Base-by-base conservation (phyloP, 2,797 vertebrate species). In the Gephyroberyx darwinii region DNA sequence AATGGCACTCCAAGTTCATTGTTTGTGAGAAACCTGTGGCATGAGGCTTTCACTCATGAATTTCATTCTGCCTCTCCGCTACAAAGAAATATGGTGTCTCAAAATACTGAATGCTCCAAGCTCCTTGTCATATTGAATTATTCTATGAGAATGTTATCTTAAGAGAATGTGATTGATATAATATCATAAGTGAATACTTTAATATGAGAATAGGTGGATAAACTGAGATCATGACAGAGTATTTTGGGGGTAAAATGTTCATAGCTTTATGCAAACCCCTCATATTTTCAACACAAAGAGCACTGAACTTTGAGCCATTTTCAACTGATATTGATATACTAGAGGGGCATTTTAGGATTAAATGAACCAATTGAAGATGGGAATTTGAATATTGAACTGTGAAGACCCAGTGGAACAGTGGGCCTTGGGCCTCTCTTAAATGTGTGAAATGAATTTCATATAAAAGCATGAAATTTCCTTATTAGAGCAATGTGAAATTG, bases 381-480 rank as follows among this genome's bases (percentile, higher is more conserved):
- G 70, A 81, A 88, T 87, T 83, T 80, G 57, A 81, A 79, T 77
- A 88, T 70, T 75, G 74, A 88, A 80, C 73, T 66, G 74, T 69
- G 68, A 58, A 70, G 74, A 84, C 76, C 83, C 58, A 31, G 59
- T n/a, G 35, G 81, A 83, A 78, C 68, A 79, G 69, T 66, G 74
- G 80, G 84, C 84, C 85, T 59, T 80, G 82, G 82, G 85, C 85
- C 60, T 69, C 76, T 75, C 62, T 82, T 81, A 81, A 88, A 87
- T 78, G 77, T 87, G 80, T 83, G 76, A 80, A 89, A 90, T 89
- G 22, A 90, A 89, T 89, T 88, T 86, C 85, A 81, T 83, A 90
- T 89, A 69, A 86, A 78, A 63, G 69, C 69, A 66, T 85, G 82
- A 85, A 86, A 78, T 76, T 47, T 84, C 58, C 67, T 65, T 72